A percentile compares a stretch with the other conserved stretches of the same genome.
These are phyloP conservation scores for Atta texana DNA, from an alignment of 1,140 invertebrate genomes.

Conservation along the genomic window DNA sequence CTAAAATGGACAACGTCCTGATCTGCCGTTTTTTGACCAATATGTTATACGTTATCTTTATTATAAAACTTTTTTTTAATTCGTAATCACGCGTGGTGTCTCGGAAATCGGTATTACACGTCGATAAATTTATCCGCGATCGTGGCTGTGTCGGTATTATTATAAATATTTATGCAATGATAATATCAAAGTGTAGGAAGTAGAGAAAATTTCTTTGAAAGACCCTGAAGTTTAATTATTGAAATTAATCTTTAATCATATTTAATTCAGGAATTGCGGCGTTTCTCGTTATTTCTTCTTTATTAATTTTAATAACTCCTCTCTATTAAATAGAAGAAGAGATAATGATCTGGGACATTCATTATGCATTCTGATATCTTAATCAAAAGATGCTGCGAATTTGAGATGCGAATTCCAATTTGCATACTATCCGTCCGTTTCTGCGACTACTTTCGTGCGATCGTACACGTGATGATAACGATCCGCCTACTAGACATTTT, in stretches of 20 bases:
- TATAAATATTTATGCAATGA: slow-evolving; percentile 10
- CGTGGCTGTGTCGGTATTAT: background rate
- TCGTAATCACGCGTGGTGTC: slow-evolving; percentile 5
- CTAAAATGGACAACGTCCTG: background rate
- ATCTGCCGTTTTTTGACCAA: background rate
- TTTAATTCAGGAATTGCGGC: background rate
- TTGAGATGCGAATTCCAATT: background rate
- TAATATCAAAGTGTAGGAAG: slow-evolving; percentile 7
- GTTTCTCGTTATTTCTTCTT: background rate
- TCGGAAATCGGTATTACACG: background rate
- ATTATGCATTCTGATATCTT: background rate
- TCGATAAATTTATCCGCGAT: background rate
- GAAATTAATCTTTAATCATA: background rate
- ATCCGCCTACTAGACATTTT: slow-evolving; percentile 27
- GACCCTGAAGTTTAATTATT: background rate
- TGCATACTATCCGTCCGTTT: background rate
- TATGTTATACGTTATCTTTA: background rate
- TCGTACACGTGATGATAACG: slow-evolving; percentile 14
- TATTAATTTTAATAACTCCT: background rate
- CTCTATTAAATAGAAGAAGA: background rate
- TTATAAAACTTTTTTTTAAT: background rate
- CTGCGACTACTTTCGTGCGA: slow-evolving; percentile 36
- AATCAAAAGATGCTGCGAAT: background rate
- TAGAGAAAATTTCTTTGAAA: background rate
- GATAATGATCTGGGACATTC: background rate